Conservation (phyloP, 2,797 vertebrate genomes). For the Chaetophractus vellerosus region DNA sequence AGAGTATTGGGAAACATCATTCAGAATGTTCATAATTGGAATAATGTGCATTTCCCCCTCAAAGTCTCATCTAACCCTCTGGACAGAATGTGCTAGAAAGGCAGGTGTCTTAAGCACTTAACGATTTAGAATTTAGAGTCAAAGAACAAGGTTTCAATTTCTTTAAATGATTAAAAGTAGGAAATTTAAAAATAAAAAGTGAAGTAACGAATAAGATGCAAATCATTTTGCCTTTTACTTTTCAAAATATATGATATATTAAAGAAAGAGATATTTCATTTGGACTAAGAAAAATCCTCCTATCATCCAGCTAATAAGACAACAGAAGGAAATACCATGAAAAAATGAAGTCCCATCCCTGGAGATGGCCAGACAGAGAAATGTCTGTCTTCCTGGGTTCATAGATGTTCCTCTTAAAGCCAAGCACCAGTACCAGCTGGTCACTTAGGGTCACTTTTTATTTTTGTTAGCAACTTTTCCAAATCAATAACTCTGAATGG, state of each 20-base stretch:
- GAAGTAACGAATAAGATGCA: neutral
- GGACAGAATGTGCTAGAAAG: neutral
- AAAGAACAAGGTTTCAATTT: neutral
- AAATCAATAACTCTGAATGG: neutral
- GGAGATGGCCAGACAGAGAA: neutral
- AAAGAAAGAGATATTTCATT: neutral
- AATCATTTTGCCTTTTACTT: neutral
- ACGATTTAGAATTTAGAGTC: neutral
- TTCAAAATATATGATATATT: neutral
- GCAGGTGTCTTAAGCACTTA: neutral
- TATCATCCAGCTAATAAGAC: neutral
- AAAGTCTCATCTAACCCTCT: neutral
- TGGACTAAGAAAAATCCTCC: neutral
- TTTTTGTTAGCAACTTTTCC: neutral
- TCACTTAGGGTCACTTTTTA: neutral
- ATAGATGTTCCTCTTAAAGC: neutral
- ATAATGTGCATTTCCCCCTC: neutral
- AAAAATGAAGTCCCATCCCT: too few relatives aligned
- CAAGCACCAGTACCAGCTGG: neutral
- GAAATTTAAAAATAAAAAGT: neutral
- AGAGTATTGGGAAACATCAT: neutral
- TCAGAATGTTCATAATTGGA: neutral
- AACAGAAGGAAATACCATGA: neutral
- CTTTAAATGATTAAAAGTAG: constrained; percentile 38
- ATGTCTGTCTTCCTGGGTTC: neutral